phyloP scores from a whole-genome alignment of 2,113 vertebrate species.

The Clarias batrachus region DNA sequence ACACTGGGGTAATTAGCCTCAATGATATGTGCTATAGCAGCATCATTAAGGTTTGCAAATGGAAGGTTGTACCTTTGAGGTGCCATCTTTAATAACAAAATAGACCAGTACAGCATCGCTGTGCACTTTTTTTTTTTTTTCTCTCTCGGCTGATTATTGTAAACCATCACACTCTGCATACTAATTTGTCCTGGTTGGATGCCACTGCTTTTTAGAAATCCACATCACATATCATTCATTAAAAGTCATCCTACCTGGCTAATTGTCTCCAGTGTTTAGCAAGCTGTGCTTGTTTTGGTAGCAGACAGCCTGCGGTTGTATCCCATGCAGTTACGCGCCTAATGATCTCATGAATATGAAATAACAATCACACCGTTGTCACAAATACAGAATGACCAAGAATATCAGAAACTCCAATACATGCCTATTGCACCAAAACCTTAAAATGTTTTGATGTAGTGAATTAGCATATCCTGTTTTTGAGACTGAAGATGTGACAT shows the following conservation, averaged over 20 bases:
- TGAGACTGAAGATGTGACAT: background rate
- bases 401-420: slow-evolving; percentile 1
- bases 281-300: slow-evolving; percentile 35
- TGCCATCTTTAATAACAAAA: background rate
- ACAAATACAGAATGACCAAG: background rate
- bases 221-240: background rate
- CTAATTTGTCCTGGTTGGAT: slow-evolving; percentile 44
- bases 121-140: background rate
- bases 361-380: slow-evolving; percentile 6
- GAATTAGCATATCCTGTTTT: background rate
- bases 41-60: background rate
- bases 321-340: slow-evolving; percentile 18
- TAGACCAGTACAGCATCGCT: background rate
- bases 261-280: slow-evolving; percentile 27
- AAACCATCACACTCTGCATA: background rate
- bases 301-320: slow-evolving; percentile 5
- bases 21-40: too few relatives aligned
- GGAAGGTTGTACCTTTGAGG: background rate
- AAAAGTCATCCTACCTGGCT: slow-evolving; percentile 18
- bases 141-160: background rate
- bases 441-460: background rate
- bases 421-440: background rate
- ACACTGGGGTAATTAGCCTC: background rate
- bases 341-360: slow-evolving; percentile 45
- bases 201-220: slow-evolving; percentile 30